A percentile compares a stretch with the other conserved stretches of the same genome.
Conservation (phyloP, 2,113 vertebrate species). For the Tragelaphus scriptus region DNA sequence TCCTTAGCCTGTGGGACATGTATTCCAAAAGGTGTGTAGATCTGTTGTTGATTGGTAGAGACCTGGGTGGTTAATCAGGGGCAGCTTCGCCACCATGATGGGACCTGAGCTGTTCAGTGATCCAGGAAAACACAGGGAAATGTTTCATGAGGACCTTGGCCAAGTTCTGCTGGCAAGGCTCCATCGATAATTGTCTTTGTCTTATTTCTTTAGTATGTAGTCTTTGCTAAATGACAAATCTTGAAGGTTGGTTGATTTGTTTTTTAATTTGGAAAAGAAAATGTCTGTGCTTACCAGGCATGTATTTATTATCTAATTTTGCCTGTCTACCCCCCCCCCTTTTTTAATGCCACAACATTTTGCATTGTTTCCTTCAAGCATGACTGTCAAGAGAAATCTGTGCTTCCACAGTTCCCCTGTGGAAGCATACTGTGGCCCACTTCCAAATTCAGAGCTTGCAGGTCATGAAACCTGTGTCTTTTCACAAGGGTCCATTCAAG, state of each 20-base stretch:
- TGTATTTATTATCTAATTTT: neutral
- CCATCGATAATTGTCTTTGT: neutral
- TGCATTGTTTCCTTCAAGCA: neutral
- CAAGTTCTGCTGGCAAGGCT: neutral
- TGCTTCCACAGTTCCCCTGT: neutral
- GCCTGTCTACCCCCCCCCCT: neutral
- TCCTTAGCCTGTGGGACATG: neutral
- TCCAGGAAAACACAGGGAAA: neutral
- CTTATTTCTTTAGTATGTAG: neutral
- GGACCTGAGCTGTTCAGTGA: neutral
- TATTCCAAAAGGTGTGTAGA: neutral
- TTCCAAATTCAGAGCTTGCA: neutral
- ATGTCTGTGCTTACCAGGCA: neutral
- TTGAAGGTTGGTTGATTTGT: neutral
- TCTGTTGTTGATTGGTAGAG: neutral
- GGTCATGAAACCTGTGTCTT: neutral
- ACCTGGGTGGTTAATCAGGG: neutral
- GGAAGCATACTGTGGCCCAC: neutral
- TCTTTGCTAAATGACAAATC: neutral
- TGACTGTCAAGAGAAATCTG: neutral
- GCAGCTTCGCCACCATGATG: neutral
- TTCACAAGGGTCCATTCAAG: neutral
- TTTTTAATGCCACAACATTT: neutral
- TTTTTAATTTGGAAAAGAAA: neutral
- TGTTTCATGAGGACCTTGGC: neutral